Conservation (phyloP, 2,888 invertebrate genomes). For the Baronia brevicornis region DNA sequence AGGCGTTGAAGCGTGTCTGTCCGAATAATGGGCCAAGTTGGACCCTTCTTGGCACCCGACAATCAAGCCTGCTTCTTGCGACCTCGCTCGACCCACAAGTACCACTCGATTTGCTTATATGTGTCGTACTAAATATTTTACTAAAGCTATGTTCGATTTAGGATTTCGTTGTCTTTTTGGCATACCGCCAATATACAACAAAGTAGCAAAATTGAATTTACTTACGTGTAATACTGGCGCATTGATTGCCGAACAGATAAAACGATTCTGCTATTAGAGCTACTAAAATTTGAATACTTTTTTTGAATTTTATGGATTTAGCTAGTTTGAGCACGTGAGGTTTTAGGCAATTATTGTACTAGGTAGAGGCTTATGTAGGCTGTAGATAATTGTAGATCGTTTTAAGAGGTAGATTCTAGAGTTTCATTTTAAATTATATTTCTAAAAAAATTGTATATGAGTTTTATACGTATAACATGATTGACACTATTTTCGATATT, state of each 20-base stretch:
- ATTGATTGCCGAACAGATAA: conserved; percentile 38
- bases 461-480: too few species aligned
- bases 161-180: conserved; percentile 40
- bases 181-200: conserved; percentile 25
- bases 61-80: conserved; percentile 42
- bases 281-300: too few species aligned
- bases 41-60: conserved; percentile 37
- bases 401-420: too few species aligned
- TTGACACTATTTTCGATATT: too few species aligned
- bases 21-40: conserved; percentile 67
- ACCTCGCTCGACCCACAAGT: conserved; percentile 66
- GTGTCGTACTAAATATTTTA: conserved; percentile 58
- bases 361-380: too few species aligned
- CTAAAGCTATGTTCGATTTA: conserved; percentile 34
- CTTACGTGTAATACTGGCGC: conserved; percentile 39
- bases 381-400: too few species aligned
- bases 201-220: conserved; percentile 43
- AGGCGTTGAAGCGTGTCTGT: conserved; percentile 69
- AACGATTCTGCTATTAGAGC: conserved; percentile 35
- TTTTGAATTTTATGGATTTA: conserved; percentile 40
- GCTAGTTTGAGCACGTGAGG: too few species aligned
- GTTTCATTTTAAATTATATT: too few species aligned
- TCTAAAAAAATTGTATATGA: too few species aligned
- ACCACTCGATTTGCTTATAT: conserved; percentile 66
- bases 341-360: too few species aligned